Base-by-base conservation (phyloP, 2,888 invertebrate genomes). In the Aricia artaxerxes region DNA sequence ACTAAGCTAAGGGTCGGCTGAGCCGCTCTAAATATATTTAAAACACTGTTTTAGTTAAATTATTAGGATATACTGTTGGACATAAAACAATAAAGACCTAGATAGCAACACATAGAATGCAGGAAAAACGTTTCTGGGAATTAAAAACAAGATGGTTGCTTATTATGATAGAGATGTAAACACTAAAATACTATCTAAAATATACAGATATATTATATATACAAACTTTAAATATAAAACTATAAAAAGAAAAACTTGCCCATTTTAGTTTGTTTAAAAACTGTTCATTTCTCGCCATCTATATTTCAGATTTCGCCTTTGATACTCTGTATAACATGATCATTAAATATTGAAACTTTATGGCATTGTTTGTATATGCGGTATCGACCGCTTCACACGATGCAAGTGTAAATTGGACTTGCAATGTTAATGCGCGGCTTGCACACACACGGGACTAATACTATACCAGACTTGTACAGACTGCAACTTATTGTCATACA, bases 381-480 rank as follows among this genome's bases (percentile, higher is more conserved):
- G 24, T 69, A 69, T 69, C 35, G 69, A 13, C 35, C 35, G 35
- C 64, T 64, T 64, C 11, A 64, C 31, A 38, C 35, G 35, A 69
- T 69, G 69, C 35, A 69, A 69, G 69, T 69, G 35, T 69, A 35
- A 69, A 69, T 69, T 69, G 35, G 35, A 69, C 13, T 38, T 69
- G 69, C 69, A 69, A 69, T 69, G 35, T 35, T 69, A 69, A 69
- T 69, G 69, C 35, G 69, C 35, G 69, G 69, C 35, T 38, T 38
- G 69, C 35, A 69, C 69, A 69, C 5, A 13, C 5, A 13, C 35
- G 69, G 69, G 69, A 35, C 13, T 16, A 35, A 69, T 24, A 69
- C 5, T 31, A 35, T 7, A 31, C 35, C 35, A 35, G 13, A 69
- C 16, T 57, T 16, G 57, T 57, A 61, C 61, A 24, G 7, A 61